Evolutionary conservation across 2,113 vertebrate genomes (phyloP), one percentile per base, ranked within the genome.

Genomic region (Antechinus stuartii): DNA sequence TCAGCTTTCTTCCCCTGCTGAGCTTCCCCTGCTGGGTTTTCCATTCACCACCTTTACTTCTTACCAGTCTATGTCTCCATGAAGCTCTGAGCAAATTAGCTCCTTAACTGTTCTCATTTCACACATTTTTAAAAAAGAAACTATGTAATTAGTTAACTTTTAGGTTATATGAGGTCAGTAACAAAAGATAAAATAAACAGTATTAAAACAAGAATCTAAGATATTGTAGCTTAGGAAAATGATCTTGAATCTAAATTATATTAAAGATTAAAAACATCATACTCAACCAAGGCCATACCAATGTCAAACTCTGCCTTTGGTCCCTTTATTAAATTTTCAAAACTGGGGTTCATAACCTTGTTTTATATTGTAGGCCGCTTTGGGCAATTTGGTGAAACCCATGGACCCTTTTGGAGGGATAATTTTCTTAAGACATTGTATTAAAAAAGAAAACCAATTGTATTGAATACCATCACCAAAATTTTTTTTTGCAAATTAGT

Each of bases 141-240:
- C 96, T 97, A 97, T 96, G 97, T 98, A 98, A 98, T 98, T 98
- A 98, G 96, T 97, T 97, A 96, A 96, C 94, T 97, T 97, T 96
- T 96, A 97, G 96, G 97, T 97, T 98, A 92, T 95, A 97, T 95
- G 90, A 96, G 96, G 95, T 95, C 96, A 96, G 97, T 96, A 97
- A 98, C 91, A 97, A 93, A 94, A 53, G 96, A 94, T 76, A 94
- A 98, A 95, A 95, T 90, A 97, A 98, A 97, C 76, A 97, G 90
- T 49, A 49, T 49, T 49, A 49, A 49, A 49, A 49, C 49, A 49
- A 95, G 95, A 91, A 93, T 96, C 94, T 96, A 97, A 96, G 49
- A 90, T 22, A 22, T 27, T 0, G 0, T 93, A 95, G 94, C 27
- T 90, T 94, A 24, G 91, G 92, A 95, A 95, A 96, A 93, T 3